Evolutionary conservation across 1,140 invertebrate genomes (phyloP).

Genomic region (Cotesia chilonis): DNA sequence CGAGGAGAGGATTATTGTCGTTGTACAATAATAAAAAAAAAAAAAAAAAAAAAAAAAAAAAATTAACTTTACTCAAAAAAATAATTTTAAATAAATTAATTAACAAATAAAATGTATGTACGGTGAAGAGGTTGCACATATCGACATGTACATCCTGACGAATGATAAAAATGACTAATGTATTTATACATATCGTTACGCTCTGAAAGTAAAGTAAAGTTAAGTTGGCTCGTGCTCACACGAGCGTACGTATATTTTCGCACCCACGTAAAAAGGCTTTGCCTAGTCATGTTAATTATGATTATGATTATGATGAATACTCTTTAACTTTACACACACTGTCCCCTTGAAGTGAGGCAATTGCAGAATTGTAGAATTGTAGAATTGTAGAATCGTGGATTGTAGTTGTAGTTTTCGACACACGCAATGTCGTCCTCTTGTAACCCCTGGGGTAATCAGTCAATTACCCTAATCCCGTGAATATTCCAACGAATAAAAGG

Average conservation of each 20-base stretch:
- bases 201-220: conserved; percentile 16
- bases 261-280: conserved; percentile 34
- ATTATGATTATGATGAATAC: neutral
- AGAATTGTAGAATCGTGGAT: neutral
- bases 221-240: conserved; percentile 23
- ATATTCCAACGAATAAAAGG: conserved; percentile 60
- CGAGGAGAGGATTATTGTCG: too few species aligned
- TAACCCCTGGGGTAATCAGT: conserved; percentile 49
- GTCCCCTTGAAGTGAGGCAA: too few species aligned
- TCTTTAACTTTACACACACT: too few species aligned
- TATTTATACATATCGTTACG: conserved; percentile 14
- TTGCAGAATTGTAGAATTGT: too few species aligned
- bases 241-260: conserved; percentile 16
- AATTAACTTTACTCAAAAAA: too few species aligned
- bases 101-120: too few species aligned
- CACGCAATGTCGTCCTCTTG: conserved; percentile 49
- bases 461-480: conserved; percentile 65
- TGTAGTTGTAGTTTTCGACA: conserved; percentile 15
- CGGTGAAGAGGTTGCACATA: too few species aligned
- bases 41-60: too few species aligned
- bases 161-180: conserved; percentile 11
- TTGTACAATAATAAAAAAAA: too few species aligned
- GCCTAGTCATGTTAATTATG: neutral
- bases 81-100: too few species aligned
- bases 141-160: too few species aligned